Conservation (phyloP, 35 echinoderm and acorn worm genomes). For the Acanthaster planci region DNA sequence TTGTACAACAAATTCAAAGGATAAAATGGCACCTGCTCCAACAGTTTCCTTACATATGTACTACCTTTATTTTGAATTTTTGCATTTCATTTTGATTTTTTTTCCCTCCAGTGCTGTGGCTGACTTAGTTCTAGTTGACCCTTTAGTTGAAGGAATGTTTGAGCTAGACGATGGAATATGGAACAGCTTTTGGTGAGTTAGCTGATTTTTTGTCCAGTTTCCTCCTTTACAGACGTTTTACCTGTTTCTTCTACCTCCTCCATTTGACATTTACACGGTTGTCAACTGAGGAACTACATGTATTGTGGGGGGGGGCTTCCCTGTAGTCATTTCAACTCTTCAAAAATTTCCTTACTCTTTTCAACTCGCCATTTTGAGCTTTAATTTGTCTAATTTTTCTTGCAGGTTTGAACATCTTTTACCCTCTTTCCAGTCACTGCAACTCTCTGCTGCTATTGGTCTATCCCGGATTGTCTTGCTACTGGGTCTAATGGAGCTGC, state of each 20-base stretch:
- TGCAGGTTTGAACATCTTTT: constrained; percentile 78
- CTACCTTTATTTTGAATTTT: too few species aligned
- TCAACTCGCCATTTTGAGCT: not conserved
- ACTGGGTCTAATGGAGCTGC: constrained; percentile 73
- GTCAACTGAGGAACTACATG: too few species aligned
- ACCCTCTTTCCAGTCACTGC: constrained; percentile 75
- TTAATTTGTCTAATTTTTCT: not conserved
- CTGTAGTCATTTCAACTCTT: too few species aligned
- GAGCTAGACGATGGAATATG: constrained; percentile 83
- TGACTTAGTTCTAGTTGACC: constrained; percentile 86
- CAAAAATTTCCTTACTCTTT: too few species aligned
- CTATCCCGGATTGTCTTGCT: constrained; percentile 70
- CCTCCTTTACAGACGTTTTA: too few species aligned
- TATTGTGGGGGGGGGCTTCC: too few species aligned
- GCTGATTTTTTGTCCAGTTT: too few species aligned
- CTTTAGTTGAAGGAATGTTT: constrained; percentile 84
- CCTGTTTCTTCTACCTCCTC: too few species aligned
- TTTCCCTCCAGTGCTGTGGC: constrained; percentile 70
- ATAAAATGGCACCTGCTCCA: not conserved
- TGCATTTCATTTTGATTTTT: constrained; percentile 6
- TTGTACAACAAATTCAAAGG: not conserved
- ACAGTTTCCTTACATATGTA: too few species aligned
- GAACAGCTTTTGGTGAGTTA: constrained; percentile 79
- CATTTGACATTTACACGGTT: too few species aligned
- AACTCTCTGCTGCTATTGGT: constrained; percentile 81